A percentile compares a stretch with the other conserved stretches of the same genome.
Evolutionary conservation across 2,113 vertebrate species (phyloP).

Genomic region (Xiphorhynchus elegans): DNA sequence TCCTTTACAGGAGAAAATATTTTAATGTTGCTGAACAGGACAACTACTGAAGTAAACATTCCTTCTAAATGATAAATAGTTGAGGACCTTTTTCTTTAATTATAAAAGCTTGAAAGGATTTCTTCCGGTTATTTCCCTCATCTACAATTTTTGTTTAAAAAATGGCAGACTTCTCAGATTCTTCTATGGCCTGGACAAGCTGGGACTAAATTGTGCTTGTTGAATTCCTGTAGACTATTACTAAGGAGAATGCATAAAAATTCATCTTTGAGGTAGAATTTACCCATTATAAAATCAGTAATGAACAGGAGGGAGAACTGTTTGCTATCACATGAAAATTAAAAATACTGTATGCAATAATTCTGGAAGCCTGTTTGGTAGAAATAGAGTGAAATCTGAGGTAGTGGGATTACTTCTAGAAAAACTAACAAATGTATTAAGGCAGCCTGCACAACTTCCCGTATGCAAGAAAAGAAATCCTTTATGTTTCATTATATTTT

Average conservation of each 20-base stretch:
- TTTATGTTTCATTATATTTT: conserved; percentile 68
- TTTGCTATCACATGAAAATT: neutral
- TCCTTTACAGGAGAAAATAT: neutral
- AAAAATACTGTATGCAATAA: neutral
- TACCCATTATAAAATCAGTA: neutral
- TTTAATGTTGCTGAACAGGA: neutral
- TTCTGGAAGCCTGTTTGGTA: neutral
- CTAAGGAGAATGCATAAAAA: neutral
- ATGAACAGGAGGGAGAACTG: neutral
- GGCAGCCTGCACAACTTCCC: conserved; percentile 30
- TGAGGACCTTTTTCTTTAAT: neutral
- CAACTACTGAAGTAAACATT: neutral
- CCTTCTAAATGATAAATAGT: neutral
- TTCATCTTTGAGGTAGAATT: neutral
- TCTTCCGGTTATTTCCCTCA: neutral
- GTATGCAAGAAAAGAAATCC: conserved; percentile 47
- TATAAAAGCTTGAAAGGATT: neutral
- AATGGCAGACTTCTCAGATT: neutral
- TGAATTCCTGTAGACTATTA: neutral
- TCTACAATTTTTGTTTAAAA: neutral
- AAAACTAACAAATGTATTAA: conserved; percentile 32
- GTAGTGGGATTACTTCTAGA: neutral
- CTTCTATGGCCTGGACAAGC: neutral
- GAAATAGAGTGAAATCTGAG: conserved; percentile 4
- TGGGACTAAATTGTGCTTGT: neutral